Evolutionary conservation across 1,140 invertebrate genomes (phyloP).

Genomic region (Lordiphosa clarofinis): DNA sequence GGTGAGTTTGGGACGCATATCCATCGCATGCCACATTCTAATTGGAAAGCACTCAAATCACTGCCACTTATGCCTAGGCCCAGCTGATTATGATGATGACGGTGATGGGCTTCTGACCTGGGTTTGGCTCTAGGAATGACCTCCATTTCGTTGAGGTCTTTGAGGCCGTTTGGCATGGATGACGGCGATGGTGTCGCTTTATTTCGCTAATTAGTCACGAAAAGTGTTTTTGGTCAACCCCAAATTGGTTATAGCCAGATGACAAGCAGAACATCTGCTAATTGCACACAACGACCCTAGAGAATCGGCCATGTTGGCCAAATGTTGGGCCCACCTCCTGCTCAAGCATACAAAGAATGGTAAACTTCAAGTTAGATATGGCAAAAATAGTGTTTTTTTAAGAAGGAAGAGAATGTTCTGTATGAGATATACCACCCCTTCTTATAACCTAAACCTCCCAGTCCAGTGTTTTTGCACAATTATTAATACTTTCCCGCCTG

Average conservation of each 20-base stretch:
- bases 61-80: conserved; percentile 36
- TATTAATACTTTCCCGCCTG: too few relatives aligned
- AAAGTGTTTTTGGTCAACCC: conserved; percentile 18
- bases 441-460: too few relatives aligned
- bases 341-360: too few relatives aligned
- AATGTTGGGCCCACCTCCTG: too few relatives aligned
- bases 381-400: too few relatives aligned
- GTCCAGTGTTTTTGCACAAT: too few relatives aligned
- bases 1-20: conserved; percentile 18
- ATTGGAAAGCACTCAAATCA: conserved; percentile 72
- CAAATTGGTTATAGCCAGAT: conserved; percentile 47
- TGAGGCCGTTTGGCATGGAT: too few relatives aligned
- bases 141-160: conserved; percentile 7
- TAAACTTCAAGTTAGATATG: too few relatives aligned
- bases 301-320: too few relatives aligned
- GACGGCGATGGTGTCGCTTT: conserved; percentile 34
- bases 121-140: conserved; percentile 27
- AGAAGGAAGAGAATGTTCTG: too few relatives aligned
- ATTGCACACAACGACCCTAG: conserved; percentile 15
- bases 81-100: conserved; percentile 19
- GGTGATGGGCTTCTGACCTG: conserved; percentile 7
- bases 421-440: too few relatives aligned
- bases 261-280: conserved; percentile 30
- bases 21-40: conserved; percentile 49
- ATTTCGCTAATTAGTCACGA: conserved; percentile 67